These are phyloP conservation scores for Euspilapteryx auroguttella DNA, from an alignment of 2,888 invertebrate genomes.

Conservation along the genomic window DNA sequence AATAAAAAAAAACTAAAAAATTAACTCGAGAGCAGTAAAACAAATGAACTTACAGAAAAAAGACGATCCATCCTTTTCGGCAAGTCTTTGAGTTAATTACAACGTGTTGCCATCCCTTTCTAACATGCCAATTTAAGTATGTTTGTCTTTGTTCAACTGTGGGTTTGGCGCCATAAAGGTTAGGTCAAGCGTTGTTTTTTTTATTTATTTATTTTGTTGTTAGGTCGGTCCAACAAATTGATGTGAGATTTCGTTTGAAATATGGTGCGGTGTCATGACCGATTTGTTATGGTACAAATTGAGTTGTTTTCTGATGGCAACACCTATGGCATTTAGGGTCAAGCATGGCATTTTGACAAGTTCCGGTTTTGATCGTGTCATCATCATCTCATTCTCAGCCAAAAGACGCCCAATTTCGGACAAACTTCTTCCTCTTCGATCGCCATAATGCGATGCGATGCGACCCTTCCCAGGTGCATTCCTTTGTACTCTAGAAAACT, in stretches of 20 bases:
- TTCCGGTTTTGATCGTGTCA: too few species aligned
- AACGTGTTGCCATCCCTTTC: conserved; percentile 12
- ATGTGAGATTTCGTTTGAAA: conserved; percentile 54
- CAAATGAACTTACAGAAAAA: conserved; percentile 27
- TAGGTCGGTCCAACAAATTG: conserved; percentile 46
- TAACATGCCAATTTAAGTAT: conserved; percentile 3
- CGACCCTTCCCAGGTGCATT: too few species aligned
- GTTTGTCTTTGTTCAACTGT: conserved; percentile 1
- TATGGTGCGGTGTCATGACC: conserved; percentile 11
- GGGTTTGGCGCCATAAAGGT: conserved; percentile 31
- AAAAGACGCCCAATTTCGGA: too few species aligned
- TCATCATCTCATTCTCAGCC: too few species aligned
- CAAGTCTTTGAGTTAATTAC: conserved; percentile 53
- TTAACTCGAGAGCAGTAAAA: too few species aligned
- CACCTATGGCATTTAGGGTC: too few species aligned
- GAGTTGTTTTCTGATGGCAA: not conserved
- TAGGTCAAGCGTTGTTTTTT: conserved; percentile 46
- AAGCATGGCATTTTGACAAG: too few species aligned
- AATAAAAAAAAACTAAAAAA: too few species aligned
- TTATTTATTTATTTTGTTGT: conserved; percentile 29
- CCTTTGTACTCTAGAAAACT: too few species aligned
- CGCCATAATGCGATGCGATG: too few species aligned
- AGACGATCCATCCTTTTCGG: conserved; percentile 41
- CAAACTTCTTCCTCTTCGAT: too few species aligned
- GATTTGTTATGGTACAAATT: not conserved